phyloP scores from a whole-genome alignment of 2,113 vertebrate species.

The Sula dactylatra region DNA sequence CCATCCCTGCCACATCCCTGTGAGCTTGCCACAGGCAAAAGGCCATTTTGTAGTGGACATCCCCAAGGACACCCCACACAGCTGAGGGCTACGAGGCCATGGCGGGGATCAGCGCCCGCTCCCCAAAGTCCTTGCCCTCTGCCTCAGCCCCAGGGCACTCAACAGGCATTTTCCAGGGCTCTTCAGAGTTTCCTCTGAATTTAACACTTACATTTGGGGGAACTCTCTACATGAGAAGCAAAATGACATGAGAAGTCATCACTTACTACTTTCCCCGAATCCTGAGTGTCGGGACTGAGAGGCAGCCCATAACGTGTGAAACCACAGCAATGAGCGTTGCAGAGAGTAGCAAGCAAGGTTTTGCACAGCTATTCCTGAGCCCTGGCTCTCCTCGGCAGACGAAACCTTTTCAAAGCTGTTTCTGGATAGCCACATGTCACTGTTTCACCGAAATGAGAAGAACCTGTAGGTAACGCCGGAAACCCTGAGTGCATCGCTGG shows the following conservation, averaged over 20 bases:
- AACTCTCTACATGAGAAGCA: background rate
- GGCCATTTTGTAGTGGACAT: background rate
- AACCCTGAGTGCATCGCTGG: background rate
- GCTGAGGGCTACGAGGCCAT: background rate
- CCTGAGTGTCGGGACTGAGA: slow-evolving; percentile 16
- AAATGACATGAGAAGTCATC: background rate
- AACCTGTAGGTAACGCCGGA: slow-evolving; percentile 18
- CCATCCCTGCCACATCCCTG: fast-evolving
- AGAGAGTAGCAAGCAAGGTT: slow-evolving; percentile 23
- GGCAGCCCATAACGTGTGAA: slow-evolving; percentile 30
- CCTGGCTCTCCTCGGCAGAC: background rate
- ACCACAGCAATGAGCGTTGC: slow-evolving; percentile 53
- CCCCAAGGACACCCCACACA: background rate
- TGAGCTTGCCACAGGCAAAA: background rate
- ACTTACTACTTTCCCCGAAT: slow-evolving; percentile 62
- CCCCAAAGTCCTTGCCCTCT: background rate
- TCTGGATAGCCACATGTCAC: background rate
- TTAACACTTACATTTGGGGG: background rate
- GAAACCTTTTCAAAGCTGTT: slow-evolving; percentile 38
- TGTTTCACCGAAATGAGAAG: slow-evolving; percentile 43
- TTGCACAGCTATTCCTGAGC: slow-evolving; percentile 65
- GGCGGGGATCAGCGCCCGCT: fast-evolving
- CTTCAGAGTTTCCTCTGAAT: slow-evolving; percentile 12
- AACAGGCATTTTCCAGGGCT: background rate
- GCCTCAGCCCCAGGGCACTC: background rate